Base-by-base conservation (phyloP, 37 sponge, comb jelly and placozoan species). In the Petrosia ficiformis region DNA sequence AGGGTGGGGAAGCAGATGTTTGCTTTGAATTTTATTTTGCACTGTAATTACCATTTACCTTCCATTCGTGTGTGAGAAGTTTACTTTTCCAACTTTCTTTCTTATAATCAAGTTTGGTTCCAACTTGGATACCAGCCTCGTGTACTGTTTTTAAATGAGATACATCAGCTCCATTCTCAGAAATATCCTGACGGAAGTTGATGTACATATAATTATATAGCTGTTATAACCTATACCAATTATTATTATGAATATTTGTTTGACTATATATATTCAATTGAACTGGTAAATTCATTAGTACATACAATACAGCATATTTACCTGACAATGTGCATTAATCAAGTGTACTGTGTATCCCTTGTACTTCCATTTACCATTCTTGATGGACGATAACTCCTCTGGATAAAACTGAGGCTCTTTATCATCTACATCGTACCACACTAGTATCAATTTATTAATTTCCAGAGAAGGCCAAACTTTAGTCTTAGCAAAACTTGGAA, bases 401-500 rank as follows among this genome's bases (percentile, higher is more conserved):
- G 79, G 83, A 0, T 35, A 8, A 58, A 67, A 88, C 10, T 6
- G 22, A 35, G 89, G 89, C 24, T 88, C 89, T 10, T 36, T 52
- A 16, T 70, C 80, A 79, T 88, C 89, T 0, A 84, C 89, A 77
- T 88, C 75, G 41, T 78, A 78, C 89, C 89, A 88, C 35, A 88
- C 71, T 16, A 67, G 58, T 56, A 88, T 77, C 14, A 40, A 6
- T 0, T 64, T 74, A 39, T 88, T 77, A 22, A 42, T 31, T 67
- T 88, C 89, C 4, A 78, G 0, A 21, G 65, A 72, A 5, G 73
- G 73, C 83, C 83, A 82, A 14, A 71, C 43, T 41, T 78, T 82
- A n/a, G 44, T 65, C 61, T 82, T 82, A 1, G 84, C 89, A 63
- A 73, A 32, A 1, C 57, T 77, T 25, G 88, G 88, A 25, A 80